phyloP scores from a whole-genome alignment of 2,113 vertebrate genomes.

The Cavia porcellus region DNA sequence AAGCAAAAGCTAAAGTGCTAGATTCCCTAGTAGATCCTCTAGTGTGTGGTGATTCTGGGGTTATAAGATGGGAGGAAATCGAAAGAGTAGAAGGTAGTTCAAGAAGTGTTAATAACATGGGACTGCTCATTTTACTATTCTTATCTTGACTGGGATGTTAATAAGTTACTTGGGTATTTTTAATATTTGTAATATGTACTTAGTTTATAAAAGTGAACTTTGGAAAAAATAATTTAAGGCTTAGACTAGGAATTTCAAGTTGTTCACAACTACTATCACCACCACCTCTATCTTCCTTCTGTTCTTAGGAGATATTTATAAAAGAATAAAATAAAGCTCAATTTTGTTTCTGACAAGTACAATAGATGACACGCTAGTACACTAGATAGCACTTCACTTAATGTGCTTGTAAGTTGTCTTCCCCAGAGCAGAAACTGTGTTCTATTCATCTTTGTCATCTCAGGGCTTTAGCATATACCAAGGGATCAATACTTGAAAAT shows the following conservation, averaged over 20 bases:
- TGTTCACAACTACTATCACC: not conserved
- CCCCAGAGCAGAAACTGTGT: conserved; percentile 31
- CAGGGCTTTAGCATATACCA: not conserved
- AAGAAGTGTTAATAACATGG: conserved; percentile 17
- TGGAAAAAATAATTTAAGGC: conserved; percentile 32
- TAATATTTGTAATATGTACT: conserved; percentile 54
- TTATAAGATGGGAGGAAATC: conserved; percentile 13
- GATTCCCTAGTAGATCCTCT: not conserved
- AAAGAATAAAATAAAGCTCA: conserved; percentile 54
- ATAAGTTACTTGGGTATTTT: conserved; percentile 1
- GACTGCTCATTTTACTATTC: conserved; percentile 27
- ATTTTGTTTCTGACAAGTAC: conserved; percentile 59
- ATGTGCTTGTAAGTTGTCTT: conserved; percentile 48
- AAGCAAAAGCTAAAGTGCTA: conserved; percentile 20
- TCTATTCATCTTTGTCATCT: conserved; percentile 62
- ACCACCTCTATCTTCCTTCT: conserved; percentile 45
- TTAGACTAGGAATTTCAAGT: conserved; percentile 23
- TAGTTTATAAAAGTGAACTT: conserved; percentile 35
- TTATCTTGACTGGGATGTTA: conserved; percentile 36
- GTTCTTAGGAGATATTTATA: conserved; percentile 55
- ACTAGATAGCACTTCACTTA: conserved; percentile 43
- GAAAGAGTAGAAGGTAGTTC: not conserved
- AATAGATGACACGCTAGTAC: conserved; percentile 41
- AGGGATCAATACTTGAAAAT: not conserved
- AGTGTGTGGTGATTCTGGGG: not conserved